Percentiles rank a stretch among this genome's conserved stretches.
Evolutionary conservation across 2,888 invertebrate genomes (phyloP).

Genomic region (Calephelis perditalis): DNA sequence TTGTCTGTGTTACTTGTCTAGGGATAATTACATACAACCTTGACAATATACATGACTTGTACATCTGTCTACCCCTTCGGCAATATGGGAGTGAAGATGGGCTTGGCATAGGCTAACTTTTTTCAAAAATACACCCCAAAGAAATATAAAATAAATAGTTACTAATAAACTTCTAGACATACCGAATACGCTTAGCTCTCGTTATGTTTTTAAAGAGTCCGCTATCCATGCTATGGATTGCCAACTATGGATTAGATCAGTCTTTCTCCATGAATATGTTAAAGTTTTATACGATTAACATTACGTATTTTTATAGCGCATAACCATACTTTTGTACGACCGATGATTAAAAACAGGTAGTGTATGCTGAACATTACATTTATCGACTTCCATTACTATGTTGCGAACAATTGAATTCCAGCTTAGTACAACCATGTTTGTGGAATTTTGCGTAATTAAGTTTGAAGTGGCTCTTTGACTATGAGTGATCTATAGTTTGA

Average conservation of each 20-base stretch:
- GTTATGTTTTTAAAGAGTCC: too few relatives aligned
- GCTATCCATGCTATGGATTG: background rate
- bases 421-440: slow-evolving; percentile 43
- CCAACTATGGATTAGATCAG: background rate
- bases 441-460: slow-evolving; percentile 72
- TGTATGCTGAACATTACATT: slow-evolving; percentile 25
- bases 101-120: too few relatives aligned
- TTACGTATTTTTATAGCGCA: background rate
- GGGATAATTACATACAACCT: too few relatives aligned
- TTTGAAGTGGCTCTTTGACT: slow-evolving; percentile 66
- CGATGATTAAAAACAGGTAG: slow-evolving; percentile 20
- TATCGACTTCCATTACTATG: slow-evolving; percentile 37
- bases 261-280: background rate
- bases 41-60: too few relatives aligned
- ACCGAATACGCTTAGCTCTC: too few relatives aligned
- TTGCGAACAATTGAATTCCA: slow-evolving; percentile 46
- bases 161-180: too few relatives aligned
- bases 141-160: too few relatives aligned
- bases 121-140: too few relatives aligned
- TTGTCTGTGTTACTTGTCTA: too few relatives aligned
- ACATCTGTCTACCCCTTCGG: too few relatives aligned
- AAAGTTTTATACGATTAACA: background rate
- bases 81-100: too few relatives aligned
- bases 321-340: background rate
- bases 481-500: slow-evolving; percentile 38